A percentile compares a stretch with the other conserved stretches of the same genome.
These are phyloP conservation scores for Limnothrissa miodon DNA, from an alignment of 2,113 vertebrate genomes.

Conservation along the genomic window DNA sequence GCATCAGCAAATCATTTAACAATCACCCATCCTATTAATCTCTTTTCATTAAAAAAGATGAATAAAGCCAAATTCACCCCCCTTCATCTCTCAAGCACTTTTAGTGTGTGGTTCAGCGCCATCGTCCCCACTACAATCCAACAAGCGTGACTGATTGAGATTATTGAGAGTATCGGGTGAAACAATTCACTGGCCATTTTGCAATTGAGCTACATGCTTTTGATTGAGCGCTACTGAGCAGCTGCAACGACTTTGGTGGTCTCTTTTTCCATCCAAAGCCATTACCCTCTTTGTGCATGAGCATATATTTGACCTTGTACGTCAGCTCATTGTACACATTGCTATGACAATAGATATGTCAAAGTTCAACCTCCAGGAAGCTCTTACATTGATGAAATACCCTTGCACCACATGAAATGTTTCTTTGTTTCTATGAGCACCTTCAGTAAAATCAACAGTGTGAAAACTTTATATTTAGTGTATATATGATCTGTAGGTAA, in stretches of 20 bases:
- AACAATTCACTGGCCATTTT: neutral
- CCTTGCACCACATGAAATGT: neutral
- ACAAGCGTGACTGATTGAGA: neutral
- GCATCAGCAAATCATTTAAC: conserved; percentile 16
- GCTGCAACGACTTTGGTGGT: neutral
- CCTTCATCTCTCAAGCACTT: neutral
- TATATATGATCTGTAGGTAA: too few relatives aligned
- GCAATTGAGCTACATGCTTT: neutral
- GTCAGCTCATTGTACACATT: neutral
- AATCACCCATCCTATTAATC: conserved; percentile 13
- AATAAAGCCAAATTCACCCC: neutral
- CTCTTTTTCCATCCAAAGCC: neutral
- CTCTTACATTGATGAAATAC: neutral
- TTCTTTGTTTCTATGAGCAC: neutral
- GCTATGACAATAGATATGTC: neutral
- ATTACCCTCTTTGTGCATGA: neutral
- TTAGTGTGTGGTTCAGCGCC: neutral
- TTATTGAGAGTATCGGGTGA: neutral
- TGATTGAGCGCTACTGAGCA: neutral
- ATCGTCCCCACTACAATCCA: neutral
- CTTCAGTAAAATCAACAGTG: neutral
- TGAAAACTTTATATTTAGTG: neutral
- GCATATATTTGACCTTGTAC: neutral
- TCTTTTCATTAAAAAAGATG: neutral
- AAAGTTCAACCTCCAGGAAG: neutral